Evolutionary conservation across 2,797 vertebrate genomes (phyloP).

Genomic region (Huso huso): DNA sequence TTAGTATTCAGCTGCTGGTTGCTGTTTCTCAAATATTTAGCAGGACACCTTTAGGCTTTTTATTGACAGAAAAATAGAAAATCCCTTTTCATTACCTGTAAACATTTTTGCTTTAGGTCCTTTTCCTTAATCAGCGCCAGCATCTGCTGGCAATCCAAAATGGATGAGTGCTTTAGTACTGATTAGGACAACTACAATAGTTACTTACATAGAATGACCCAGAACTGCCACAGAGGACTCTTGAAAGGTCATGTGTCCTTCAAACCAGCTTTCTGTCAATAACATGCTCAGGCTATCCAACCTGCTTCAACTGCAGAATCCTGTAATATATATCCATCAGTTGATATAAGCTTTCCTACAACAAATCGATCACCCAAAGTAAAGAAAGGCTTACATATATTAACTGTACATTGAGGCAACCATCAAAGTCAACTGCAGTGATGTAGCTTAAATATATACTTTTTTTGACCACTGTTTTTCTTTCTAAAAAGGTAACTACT

Average conservation of each 20-base stretch:
- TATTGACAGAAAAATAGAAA: conserved; percentile 13
- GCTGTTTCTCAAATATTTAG: no score
- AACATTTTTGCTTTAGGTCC: neutral
- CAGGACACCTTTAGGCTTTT: neutral
- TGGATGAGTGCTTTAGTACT: conserved; percentile 3
- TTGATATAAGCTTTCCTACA: conserved; percentile 39
- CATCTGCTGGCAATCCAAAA: neutral
- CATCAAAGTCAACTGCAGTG: conserved; percentile 28
- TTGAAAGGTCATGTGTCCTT: conserved; percentile 10
- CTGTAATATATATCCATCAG: conserved; percentile 34
- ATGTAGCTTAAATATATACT: neutral
- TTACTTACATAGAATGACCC: neutral
- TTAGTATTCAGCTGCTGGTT: no score
- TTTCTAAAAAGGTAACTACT: no score
- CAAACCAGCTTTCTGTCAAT: neutral
- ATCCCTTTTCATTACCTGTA: conserved; percentile 9
- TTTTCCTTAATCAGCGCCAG: conserved; percentile 10
- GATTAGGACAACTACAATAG: neutral
- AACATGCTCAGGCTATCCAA: neutral
- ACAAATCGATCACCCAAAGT: conserved; percentile 47
- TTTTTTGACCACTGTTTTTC: neutral
- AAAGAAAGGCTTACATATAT: conserved; percentile 39
- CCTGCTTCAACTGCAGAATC: neutral
- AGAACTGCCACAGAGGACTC: neutral
- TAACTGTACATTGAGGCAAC: conserved; percentile 38